phyloP scores from a whole-genome alignment of 2,797 vertebrate species.

The Perodicticus potto region DNA sequence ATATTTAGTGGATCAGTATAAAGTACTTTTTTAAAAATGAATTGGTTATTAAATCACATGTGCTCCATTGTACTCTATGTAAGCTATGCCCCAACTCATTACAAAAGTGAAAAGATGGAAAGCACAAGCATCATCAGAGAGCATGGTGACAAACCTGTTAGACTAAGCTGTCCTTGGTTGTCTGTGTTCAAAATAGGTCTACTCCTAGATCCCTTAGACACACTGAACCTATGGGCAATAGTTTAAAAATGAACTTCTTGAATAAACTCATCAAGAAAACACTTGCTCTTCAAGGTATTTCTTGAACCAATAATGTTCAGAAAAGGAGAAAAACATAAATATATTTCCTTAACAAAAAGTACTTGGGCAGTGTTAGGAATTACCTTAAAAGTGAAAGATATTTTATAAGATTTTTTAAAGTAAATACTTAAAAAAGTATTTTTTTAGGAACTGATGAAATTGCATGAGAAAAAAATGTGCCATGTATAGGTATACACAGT shows the following conservation, averaged over 20 bases:
- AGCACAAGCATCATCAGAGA: background rate
- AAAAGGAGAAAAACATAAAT: background rate
- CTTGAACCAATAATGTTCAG: background rate
- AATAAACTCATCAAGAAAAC: background rate
- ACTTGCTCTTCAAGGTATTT: background rate
- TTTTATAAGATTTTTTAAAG: background rate
- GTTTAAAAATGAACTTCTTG: background rate
- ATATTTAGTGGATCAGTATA: background rate
- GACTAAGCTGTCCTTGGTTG: accelerated
- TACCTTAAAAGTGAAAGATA: background rate
- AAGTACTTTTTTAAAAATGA: background rate
- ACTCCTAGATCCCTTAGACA: background rate
- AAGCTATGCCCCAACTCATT: background rate
- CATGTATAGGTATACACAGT: background rate
- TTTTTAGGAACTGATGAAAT: background rate
- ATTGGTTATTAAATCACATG: background rate
- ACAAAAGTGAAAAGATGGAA: background rate
- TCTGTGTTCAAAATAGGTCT: background rate
- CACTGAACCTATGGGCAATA: background rate
- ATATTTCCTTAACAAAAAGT: background rate
- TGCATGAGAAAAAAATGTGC: background rate
- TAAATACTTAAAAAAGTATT: background rate
- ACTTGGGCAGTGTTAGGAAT: background rate
- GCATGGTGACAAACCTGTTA: background rate
- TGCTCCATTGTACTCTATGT: background rate